These are phyloP conservation scores for Sebastes matsubarae DNA, from an alignment of 2,797 vertebrate genomes.

Conservation along the genomic window DNA sequence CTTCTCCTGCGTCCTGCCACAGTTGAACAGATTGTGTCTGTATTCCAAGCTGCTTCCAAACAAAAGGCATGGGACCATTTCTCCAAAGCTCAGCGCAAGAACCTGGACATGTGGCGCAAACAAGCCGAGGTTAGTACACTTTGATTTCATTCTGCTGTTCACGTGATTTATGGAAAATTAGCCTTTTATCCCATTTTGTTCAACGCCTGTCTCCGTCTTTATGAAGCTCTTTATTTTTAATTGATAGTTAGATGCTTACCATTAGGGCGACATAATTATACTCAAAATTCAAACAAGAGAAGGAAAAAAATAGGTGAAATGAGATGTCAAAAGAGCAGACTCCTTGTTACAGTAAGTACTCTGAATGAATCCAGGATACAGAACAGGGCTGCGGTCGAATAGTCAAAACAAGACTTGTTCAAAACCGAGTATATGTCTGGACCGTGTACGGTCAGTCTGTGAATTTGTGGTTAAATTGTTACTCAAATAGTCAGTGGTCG, in stretches of 20 bases:
- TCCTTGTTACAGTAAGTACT: slow-evolving; percentile 65
- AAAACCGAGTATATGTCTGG: too few relatives aligned
- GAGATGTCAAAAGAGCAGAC: slow-evolving; percentile 27
- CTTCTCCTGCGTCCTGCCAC: slow-evolving; percentile 80
- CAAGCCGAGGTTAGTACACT: slow-evolving; percentile 95
- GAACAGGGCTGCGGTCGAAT: neutral
- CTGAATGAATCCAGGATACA: slow-evolving; percentile 28
- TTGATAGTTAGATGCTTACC: neutral
- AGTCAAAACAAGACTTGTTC: too few relatives aligned
- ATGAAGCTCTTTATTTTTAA: slow-evolving; percentile 16
- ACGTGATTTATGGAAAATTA: slow-evolving; percentile 43
- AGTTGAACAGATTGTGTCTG: slow-evolving; percentile 99
- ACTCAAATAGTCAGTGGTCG: too few relatives aligned
- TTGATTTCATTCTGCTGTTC: slow-evolving; percentile 41
- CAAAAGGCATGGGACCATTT: slow-evolving; percentile 99
- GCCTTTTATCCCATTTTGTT: slow-evolving; percentile 41
- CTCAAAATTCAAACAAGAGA: neutral
- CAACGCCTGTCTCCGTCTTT: slow-evolving; percentile 12
- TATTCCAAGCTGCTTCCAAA: slow-evolving; percentile 99
- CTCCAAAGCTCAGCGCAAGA: slow-evolving; percentile 99
- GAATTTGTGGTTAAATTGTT: too few relatives aligned
- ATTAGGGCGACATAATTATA: neutral
- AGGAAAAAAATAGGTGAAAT: neutral
- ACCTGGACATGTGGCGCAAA: slow-evolving; percentile 99
- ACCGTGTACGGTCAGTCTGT: too few relatives aligned